Conservation (phyloP, 1,140 invertebrate species). For the Drosophila rufa region DNA sequence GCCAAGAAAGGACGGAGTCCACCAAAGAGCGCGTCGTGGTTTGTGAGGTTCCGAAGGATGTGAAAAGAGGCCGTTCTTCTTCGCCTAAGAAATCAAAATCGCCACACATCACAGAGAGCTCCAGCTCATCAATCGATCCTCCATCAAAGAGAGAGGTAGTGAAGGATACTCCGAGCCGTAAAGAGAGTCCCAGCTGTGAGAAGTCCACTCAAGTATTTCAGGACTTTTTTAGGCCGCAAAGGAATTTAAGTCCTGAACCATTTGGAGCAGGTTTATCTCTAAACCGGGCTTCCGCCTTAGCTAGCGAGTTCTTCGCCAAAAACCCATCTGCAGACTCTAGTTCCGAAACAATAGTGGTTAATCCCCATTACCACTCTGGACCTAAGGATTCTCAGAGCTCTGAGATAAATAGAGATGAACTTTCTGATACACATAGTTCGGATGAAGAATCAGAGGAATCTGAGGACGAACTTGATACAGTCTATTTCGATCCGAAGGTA, state of each 20-base stretch:
- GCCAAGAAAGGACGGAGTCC: neutral
- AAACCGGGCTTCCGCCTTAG: too few species aligned
- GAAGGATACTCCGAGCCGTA: neutral
- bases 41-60: neutral
- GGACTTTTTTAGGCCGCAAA: neutral
- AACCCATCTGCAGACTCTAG: neutral
- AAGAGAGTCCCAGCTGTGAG: slow-evolving; percentile 4
- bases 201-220: neutral
- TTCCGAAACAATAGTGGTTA: neutral
- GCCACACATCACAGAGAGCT: neutral
- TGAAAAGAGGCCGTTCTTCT: too few species aligned
- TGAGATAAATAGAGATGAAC: neutral
- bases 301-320: too few species aligned
- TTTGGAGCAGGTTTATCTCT: neutral
- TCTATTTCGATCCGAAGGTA: neutral
- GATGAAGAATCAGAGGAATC: neutral
- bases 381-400: too few species aligned
- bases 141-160: neutral
- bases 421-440: neutral
- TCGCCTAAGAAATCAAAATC: neutral
- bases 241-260: neutral
- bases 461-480: neutral
- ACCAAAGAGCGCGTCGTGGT: neutral
- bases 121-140: neutral
- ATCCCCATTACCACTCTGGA: neutral